Conservation (phyloP, 2,113 vertebrate genomes). For the Narcine bancroftii region DNA sequence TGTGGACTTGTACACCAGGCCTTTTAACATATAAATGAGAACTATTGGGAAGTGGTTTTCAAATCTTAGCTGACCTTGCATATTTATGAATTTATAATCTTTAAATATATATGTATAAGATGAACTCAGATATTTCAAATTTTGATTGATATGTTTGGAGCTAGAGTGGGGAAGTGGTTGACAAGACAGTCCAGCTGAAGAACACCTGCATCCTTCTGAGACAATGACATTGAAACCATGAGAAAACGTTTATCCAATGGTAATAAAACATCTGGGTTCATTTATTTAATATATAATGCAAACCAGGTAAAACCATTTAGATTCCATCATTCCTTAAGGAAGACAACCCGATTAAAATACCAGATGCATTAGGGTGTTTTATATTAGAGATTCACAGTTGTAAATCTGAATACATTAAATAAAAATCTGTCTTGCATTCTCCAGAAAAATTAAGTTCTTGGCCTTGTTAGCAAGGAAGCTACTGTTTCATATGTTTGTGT, state of each 20-base stretch:
- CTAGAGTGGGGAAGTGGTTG: not conserved
- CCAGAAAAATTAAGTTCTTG: not conserved
- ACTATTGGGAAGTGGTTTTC: not conserved
- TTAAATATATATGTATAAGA: not conserved
- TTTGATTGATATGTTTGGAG: constrained; percentile 29
- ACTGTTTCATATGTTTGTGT: not conserved
- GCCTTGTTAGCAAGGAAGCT: not conserved
- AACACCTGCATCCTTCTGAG: constrained; percentile 36
- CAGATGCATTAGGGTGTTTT: constrained; percentile 30
- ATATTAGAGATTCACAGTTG: constrained; percentile 10
- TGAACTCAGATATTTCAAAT: constrained; percentile 9
- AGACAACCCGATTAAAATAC: constrained; percentile 35
- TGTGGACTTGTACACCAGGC: too few species aligned
- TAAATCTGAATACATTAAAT: constrained; percentile 28
- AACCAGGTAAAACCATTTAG: constrained; percentile 35
- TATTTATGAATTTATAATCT: not conserved
- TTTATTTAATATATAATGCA: constrained; percentile 35
- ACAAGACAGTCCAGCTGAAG: constrained; percentile 25
- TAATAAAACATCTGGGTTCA: constrained; percentile 36
- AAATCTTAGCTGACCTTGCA: not conserved
- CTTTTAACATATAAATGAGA: not conserved
- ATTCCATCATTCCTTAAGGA: constrained; percentile 37
- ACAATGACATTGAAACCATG: constrained; percentile 35
- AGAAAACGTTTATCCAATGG: constrained; percentile 34
- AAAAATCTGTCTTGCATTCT: constrained; percentile 27